Evolutionary conservation across 2,113 vertebrate species (phyloP).

Genomic region (Muntiacus reevesi): DNA sequence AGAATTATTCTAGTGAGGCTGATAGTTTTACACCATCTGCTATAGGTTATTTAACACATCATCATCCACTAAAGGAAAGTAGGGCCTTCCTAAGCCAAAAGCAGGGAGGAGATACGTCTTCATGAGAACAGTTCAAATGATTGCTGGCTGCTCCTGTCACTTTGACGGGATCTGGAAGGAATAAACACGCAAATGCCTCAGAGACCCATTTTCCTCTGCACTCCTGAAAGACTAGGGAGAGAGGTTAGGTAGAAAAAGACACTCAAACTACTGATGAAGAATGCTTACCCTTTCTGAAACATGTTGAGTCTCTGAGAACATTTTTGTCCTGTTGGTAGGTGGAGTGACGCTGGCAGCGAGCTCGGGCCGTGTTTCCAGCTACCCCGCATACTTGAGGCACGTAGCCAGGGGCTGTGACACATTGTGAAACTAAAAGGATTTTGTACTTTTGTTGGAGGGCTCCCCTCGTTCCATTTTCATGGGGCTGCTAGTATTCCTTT

Average conservation of each 20-base stretch:
- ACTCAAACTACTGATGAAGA: neutral
- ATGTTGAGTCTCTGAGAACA: neutral
- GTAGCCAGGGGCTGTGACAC: neutral
- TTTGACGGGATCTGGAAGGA: constrained; percentile 1
- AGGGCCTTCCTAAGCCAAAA: constrained; percentile 3
- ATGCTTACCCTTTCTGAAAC: neutral
- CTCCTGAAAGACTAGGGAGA: neutral
- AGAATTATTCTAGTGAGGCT: constrained; percentile 20
- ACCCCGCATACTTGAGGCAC: neutral
- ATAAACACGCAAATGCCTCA: neutral
- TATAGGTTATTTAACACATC: constrained; percentile 28
- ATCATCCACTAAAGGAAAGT: neutral
- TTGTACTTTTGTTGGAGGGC: neutral
- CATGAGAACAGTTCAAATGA: neutral
- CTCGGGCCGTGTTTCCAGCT: neutral
- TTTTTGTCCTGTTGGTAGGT: neutral
- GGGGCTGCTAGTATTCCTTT: neutral
- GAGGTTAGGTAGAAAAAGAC: neutral
- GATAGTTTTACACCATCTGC: constrained; percentile 15
- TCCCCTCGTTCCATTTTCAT: neutral
- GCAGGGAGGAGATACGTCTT: constrained; percentile 9
- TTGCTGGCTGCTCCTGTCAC: neutral
- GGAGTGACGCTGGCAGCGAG: neutral
- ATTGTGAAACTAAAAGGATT: neutral
- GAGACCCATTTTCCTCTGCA: neutral